Conservation (phyloP, 2,113 vertebrate genomes). For the Burhinus oedicnemus region DNA sequence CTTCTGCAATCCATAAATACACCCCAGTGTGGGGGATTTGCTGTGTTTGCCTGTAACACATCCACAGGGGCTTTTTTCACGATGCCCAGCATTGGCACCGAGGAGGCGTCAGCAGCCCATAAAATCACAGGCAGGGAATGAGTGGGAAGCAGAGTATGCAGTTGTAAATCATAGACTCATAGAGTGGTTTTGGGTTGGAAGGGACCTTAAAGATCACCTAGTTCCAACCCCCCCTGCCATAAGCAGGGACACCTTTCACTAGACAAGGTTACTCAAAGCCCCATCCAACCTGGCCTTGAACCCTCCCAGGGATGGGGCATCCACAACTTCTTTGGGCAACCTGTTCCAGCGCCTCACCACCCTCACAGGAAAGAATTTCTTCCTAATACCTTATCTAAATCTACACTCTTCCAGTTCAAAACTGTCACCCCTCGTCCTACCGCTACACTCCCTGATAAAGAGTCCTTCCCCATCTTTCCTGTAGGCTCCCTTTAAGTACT, state of each 20-base stretch:
- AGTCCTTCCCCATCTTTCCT: neutral
- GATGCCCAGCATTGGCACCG: accelerated
- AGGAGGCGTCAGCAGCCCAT: neutral
- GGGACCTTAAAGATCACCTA: neutral
- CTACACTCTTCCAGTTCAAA: neutral
- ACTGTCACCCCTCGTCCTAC: neutral
- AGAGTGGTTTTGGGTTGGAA: neutral
- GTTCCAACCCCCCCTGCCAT: neutral
- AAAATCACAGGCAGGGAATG: neutral
- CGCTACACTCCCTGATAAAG: neutral
- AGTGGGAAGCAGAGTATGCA: neutral
- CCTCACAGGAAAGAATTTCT: neutral
- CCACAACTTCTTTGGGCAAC: neutral
- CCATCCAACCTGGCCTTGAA: neutral
- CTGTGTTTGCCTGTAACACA: neutral
- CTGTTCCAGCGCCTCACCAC: neutral
- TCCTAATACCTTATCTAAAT: neutral
- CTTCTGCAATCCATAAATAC: neutral
- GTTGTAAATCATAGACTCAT: neutral
- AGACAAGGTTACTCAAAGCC: neutral
- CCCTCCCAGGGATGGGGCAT: neutral
- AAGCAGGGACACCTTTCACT: neutral
- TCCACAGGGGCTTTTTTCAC: neutral
- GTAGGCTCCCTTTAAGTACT: neutral
- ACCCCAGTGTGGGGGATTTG: neutral